These are phyloP conservation scores for Calyptomena viridis DNA, from an alignment of 2,113 vertebrate species.

Conservation along the genomic window DNA sequence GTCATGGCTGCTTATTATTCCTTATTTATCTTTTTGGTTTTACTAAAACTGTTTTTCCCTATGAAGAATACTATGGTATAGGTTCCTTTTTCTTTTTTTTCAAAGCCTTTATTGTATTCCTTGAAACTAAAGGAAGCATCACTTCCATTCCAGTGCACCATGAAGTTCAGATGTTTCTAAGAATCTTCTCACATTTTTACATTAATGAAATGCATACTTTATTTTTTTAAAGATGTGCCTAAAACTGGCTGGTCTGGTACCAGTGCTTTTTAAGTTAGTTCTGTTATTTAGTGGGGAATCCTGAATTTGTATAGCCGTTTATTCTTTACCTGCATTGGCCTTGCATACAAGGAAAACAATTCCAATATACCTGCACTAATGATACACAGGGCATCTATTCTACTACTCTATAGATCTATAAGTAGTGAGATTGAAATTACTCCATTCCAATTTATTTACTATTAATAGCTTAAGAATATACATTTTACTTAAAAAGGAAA, in stretches of 20 bases:
- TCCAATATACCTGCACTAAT: background rate
- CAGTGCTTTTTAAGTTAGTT: constrained; percentile 60
- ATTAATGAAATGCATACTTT: constrained; percentile 12
- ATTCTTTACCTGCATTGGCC: constrained; percentile 51
- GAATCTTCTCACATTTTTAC: background rate
- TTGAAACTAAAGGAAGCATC: constrained; percentile 29
- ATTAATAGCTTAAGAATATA: background rate
- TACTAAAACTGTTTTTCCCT: constrained; percentile 37
- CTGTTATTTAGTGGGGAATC: background rate
- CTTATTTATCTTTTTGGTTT: constrained; percentile 43
- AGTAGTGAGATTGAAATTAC: background rate
- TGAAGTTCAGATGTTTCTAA: background rate
- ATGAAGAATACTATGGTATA: constrained; percentile 20
- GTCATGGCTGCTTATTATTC: constrained; percentile 50
- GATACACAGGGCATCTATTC: constrained; percentile 2
- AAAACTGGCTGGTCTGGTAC: constrained; percentile 60
- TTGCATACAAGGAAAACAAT: background rate
- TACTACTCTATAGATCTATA: background rate
- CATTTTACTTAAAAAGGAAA: background rate
- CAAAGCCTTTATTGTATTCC: constrained; percentile 17
- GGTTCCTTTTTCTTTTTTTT: background rate
- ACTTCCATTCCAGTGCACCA: constrained; percentile 46
- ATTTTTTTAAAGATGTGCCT: constrained; percentile 68
- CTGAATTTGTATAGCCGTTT: constrained; percentile 44
- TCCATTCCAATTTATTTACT: background rate